phyloP scores from a whole-genome alignment of 1,140 invertebrate genomes.

The Zaprionus vittiger region DNA sequence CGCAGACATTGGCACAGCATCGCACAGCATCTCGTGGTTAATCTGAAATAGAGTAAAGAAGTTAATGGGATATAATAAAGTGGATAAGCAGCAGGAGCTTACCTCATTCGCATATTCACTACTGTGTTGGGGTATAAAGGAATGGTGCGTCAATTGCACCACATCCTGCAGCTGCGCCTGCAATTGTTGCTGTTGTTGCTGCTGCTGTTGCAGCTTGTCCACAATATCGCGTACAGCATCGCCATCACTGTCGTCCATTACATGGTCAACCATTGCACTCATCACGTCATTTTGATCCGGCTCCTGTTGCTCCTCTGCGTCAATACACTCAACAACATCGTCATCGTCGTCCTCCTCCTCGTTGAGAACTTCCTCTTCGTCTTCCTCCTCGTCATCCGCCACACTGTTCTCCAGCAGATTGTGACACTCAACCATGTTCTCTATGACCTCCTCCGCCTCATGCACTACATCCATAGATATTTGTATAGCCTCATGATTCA shows the following conservation, averaged over 20 bases:
- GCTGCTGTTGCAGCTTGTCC: constrained; percentile 75
- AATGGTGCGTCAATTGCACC: constrained; percentile 67
- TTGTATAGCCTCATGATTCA: constrained; percentile 68
- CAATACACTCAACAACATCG: constrained; percentile 57
- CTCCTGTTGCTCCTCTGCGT: constrained; percentile 37
- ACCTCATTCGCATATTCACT: constrained; percentile 68
- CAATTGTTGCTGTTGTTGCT: constrained; percentile 60
- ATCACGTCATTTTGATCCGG: constrained; percentile 62
- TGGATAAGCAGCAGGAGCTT: background rate
- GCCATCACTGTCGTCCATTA: constrained; percentile 57
- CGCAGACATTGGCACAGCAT: constrained; percentile 79
- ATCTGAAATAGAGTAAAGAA: constrained; percentile 32
- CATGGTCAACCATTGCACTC: constrained; percentile 62
- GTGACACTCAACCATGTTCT: constrained; percentile 65
- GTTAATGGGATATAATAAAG: constrained; percentile 4
- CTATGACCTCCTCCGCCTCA: constrained; percentile 61
- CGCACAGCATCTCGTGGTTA: constrained; percentile 65
- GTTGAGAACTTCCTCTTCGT: constrained; percentile 64
- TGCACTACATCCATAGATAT: constrained; percentile 73
- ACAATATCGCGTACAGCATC: constrained; percentile 75
- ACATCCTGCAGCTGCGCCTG: constrained; percentile 64
- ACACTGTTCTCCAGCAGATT: constrained; percentile 69
- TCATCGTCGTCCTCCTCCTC: constrained; percentile 68
- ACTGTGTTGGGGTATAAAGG: constrained; percentile 68
- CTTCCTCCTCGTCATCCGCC: constrained; percentile 60